Conservation (phyloP, 2,113 vertebrate species). For the Micronycteris hirsuta region DNA sequence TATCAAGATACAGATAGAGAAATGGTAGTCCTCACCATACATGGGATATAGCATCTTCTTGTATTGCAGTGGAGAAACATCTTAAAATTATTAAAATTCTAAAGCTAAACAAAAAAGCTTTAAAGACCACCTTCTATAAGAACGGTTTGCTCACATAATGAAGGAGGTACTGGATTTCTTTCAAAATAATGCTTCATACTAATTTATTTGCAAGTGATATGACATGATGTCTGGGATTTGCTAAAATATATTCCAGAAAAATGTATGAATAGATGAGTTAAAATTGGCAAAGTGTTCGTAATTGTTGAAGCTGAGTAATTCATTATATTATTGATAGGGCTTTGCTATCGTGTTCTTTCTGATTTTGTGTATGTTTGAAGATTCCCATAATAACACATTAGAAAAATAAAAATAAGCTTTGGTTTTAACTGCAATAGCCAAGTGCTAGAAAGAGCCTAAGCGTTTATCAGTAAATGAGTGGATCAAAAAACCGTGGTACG, state of each 20-base stretch:
- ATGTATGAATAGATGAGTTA: neutral
- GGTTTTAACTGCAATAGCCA: neutral
- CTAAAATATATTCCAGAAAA: constrained; percentile 34
- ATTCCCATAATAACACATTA: constrained; percentile 8
- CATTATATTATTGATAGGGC: neutral
- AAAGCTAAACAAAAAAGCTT: neutral
- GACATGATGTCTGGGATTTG: neutral
- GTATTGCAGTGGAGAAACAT: neutral
- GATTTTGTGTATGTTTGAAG: constrained; percentile 33
- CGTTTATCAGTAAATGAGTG: too few relatives aligned
- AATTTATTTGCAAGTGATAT: neutral
- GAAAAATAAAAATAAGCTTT: constrained; percentile 30
- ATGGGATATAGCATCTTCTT: neutral
- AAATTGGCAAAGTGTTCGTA: neutral
- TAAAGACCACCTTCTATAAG: neutral
- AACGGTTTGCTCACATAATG: constrained; percentile 5
- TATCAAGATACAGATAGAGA: neutral
- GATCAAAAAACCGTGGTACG: too few relatives aligned
- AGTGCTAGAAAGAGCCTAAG: too few relatives aligned
- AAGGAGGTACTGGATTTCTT: constrained; percentile 23
- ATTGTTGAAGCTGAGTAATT: constrained; percentile 9
- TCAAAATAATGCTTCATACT: constrained; percentile 32
- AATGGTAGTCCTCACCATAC: neutral
- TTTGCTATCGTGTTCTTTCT: neutral
- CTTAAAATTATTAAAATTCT: constrained; percentile 31